phyloP scores from a whole-genome alignment of 2,113 vertebrate genomes.

The Galbula dea region DNA sequence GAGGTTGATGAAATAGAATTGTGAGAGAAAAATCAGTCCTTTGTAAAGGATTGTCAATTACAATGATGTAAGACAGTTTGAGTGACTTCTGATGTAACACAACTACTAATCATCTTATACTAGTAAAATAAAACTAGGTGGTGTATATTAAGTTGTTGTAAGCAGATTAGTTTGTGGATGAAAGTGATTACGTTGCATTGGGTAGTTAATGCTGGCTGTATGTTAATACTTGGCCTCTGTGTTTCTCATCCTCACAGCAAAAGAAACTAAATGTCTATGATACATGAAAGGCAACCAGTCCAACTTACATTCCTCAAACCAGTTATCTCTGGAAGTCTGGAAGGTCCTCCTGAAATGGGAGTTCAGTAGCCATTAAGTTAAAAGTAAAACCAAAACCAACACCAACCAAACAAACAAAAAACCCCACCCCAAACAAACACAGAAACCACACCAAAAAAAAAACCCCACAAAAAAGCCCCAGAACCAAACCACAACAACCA shows the following conservation, averaged over 20 bases:
- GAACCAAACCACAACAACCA: too few species aligned
- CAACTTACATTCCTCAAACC: neutral
- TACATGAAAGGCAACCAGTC: neutral
- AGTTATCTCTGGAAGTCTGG: neutral
- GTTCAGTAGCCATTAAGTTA: neutral
- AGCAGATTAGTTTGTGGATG: conserved; percentile 18
- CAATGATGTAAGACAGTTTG: neutral
- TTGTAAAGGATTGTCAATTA: neutral
- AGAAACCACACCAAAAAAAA: too few species aligned
- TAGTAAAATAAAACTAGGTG: conserved; percentile 39
- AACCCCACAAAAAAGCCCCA: too few species aligned
- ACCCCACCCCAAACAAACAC: too few species aligned
- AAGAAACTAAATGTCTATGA: neutral
- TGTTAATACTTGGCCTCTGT: neutral
- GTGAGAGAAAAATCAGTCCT: neutral
- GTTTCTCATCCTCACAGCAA: neutral
- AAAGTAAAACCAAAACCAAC: too few species aligned
- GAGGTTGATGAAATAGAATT: neutral
- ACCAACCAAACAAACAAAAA: too few species aligned
- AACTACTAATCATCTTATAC: neutral
- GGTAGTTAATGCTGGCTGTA: neutral
- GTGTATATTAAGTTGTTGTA: conserved; percentile 1
- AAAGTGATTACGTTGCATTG: neutral
- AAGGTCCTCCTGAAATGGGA: neutral
- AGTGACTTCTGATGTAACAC: neutral